Percentiles rank a stretch among this genome's conserved stretches.
phyloP scores from a whole-genome alignment of 2,888 invertebrate species.

The Phaonia tiefii region DNA sequence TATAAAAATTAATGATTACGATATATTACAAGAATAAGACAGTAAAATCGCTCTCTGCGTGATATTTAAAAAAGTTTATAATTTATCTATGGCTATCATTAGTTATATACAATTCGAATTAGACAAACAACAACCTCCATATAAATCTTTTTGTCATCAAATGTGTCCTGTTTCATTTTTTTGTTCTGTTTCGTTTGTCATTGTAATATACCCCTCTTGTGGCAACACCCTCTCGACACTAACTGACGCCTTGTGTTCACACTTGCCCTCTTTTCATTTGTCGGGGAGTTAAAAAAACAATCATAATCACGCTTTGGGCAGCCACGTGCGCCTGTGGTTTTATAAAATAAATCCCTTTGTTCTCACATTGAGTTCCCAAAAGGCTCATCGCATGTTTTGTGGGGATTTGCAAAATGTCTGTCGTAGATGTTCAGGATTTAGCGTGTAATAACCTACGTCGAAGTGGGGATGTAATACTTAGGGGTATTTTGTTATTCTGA shows the following conservation, averaged over 20 bases:
- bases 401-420: background rate
- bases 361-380: conserved; percentile 33
- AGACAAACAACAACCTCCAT: conserved; percentile 69
- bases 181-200: too few relatives aligned
- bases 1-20: conserved; percentile 11
- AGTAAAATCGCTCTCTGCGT: conserved; percentile 23
- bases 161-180: conserved; percentile 75
- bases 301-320: conserved; percentile 47
- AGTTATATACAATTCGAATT: conserved; percentile 19
- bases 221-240: conserved; percentile 48
- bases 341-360: conserved; percentile 47
- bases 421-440: background rate
- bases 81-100: conserved; percentile 45
- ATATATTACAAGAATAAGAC: background rate
- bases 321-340: conserved; percentile 57
- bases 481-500: conserved; percentile 33
- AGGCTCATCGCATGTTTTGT: conserved; percentile 28
- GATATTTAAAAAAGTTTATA: conserved; percentile 60
- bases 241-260: background rate
- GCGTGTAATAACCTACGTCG: background rate
- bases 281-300: conserved; percentile 7
- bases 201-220: conserved; percentile 44
- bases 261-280: background rate
- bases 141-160: conserved; percentile 78
- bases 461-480: background rate